Base-by-base conservation (phyloP, 2,888 invertebrate genomes). In the Bombylius major region DNA sequence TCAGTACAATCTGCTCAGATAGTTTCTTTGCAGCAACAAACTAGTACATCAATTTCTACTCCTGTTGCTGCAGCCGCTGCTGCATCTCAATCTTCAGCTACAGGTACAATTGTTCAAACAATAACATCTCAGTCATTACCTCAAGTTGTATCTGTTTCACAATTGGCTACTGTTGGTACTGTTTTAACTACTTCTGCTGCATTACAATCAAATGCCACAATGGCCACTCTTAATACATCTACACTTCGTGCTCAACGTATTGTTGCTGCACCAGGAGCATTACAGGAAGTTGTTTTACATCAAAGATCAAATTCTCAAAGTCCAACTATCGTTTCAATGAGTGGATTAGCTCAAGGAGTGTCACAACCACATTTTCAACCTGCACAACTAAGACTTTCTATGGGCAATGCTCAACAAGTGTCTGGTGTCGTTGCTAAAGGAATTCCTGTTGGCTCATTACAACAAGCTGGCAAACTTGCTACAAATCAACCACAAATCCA, bases 111-210 rank as follows among this genome's bases (percentile, higher is more conserved):
- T 53, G 72, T 75, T 5, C 75, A 75, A 55, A 72, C 74, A 0
- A 65, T 72, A 50, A 63, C 68, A 55, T 65, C 69, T 13, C 73
- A 71, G 59, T 62, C 70, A 23, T 52, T 71, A 55, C 70, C 74
- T 0, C 75, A 73, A 61, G 72, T 77, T 42, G 73, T 77, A 4
- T 71, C 75, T 14, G 70, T 77, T 48, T 69, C 78, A 55, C 70
- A 75, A 47, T 60, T 76, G 56, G 67, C 78, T 64, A 67, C 70
- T 59, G 66, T 69, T 60, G 66, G 71, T 62, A 63, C 76, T 55
- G 65, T 75, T 60, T 58, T 77, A 62, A 67, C 78, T 61, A 65
- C 75, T 47, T 68, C 72, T 4, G 66, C 69, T 31, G 66, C 66
- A 9, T 62, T 71, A 56, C 69, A 67, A 48, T 66, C 70, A 34